A percentile compares a stretch with the other conserved stretches of the same genome.
phyloP scores from a whole-genome alignment of 1,140 invertebrate genomes.

The Heliconius congener region DNA sequence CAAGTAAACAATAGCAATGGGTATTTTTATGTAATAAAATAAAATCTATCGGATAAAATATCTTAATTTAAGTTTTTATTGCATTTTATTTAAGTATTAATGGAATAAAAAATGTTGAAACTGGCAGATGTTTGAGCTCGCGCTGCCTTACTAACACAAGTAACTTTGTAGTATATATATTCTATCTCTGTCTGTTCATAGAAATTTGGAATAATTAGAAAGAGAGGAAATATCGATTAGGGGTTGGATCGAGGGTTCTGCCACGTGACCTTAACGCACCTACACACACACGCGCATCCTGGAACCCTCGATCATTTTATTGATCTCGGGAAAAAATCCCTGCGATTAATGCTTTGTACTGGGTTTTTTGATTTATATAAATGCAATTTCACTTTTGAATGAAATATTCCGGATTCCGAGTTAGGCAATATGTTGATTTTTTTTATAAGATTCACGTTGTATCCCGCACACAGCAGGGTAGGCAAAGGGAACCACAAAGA shows the following conservation, averaged over 20 bases:
- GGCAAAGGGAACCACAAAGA: too few species aligned
- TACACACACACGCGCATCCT: slow-evolving; percentile 50
- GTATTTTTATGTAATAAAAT: not conserved
- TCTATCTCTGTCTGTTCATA: slow-evolving; percentile 41
- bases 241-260: slow-evolving; percentile 68
- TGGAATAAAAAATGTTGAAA: slow-evolving; percentile 67
- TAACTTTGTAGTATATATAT: slow-evolving; percentile 23
- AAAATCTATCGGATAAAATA: not conserved
- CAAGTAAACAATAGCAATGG: not conserved
- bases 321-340: slow-evolving; percentile 67
- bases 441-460: too few species aligned
- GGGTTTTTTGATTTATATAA: slow-evolving; percentile 31
- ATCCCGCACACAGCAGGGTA: too few species aligned
- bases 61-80: slow-evolving; percentile 1
- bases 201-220: slow-evolving; percentile 33
- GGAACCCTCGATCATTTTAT: slow-evolving; percentile 71
- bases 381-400: slow-evolving; percentile 34
- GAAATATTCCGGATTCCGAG: not conserved
- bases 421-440: too few species aligned
- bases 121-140: slow-evolving; percentile 73
- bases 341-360: slow-evolving; percentile 52
- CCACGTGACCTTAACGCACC: slow-evolving; percentile 63
- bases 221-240: slow-evolving; percentile 57
- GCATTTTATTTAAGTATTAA: slow-evolving; percentile 41
- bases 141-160: slow-evolving; percentile 53